Evolutionary conservation across 37 sponge, comb jelly and placozoan species (phyloP), one percentile per base, ranked within the genome.

Genomic region (Bolinopsis microptera): DNA sequence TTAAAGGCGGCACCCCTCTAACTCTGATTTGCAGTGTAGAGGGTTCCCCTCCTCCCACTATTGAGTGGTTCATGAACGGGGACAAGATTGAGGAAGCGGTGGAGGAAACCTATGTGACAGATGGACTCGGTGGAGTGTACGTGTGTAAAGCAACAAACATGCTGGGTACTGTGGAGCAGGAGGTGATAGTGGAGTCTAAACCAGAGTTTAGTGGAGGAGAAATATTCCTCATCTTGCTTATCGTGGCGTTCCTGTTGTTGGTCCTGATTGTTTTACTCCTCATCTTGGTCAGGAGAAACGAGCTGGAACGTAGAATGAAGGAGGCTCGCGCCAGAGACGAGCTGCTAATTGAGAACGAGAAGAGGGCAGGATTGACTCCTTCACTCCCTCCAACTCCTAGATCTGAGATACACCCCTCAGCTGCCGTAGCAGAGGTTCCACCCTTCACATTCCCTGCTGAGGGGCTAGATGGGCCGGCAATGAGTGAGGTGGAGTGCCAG

Each of bases 21-120:
- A 86, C 90, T 30, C 90, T 86, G 0, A 86, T 86, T 30, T 86
- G 90, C 31, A 39, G 48, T 38, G 90, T 86, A 30, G 90, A 86
- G 30, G 90, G 90, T 30, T 86, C 90, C 22, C 90, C 90, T 13
- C 90, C 90, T 0, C 90, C 90, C 40, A n/a, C 90, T 16, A 86
- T 86, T 1, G 31, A 86, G 61, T 86, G 90, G 90, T 86, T 77
- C 32, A 31, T 34, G 9, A 35, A 77, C 80, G 80, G 80, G 1
- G 37, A 21, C 9, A 34, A 16, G 36, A 27, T 77, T 0, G 80
- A 77, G 80, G 80, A 36, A 35, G 80, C 28, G 35, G 18, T 1
- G 9, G 80, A 35, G 27, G 80, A 77, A 36, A 77, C 27, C 33
- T 77, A 77, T 36, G 18, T 77, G 5, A 77, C 80, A 32, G 32